Conservation (phyloP, 2,113 vertebrate species). For the Meles meles region DNA sequence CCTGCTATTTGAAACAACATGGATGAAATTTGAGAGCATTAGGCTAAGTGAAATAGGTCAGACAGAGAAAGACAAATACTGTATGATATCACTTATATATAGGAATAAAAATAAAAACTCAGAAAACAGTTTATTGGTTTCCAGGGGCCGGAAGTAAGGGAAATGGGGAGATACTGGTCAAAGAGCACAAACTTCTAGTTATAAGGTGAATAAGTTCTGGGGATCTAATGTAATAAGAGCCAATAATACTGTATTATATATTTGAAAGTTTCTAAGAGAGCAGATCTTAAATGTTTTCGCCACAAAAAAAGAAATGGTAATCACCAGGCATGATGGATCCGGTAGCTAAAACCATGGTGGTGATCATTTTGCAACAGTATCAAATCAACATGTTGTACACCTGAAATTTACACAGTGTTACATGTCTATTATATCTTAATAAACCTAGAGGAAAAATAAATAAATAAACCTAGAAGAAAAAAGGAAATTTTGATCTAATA, state of each 20-base stretch:
- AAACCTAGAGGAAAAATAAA: not conserved
- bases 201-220: not conserved
- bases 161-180: not conserved
- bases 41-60: not conserved
- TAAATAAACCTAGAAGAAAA: not conserved
- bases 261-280: not conserved
- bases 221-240: not conserved
- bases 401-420: not conserved
- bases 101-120: not conserved
- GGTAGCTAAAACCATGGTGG: not conserved
- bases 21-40: not conserved
- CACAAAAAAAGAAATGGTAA: not conserved
- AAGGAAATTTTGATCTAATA: not conserved
- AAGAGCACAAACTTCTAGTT: not conserved
- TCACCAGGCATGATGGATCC: not conserved
- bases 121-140: not conserved
- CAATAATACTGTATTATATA: not conserved
- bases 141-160: not conserved
- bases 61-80: not conserved
- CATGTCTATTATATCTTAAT: not conserved
- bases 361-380: not conserved
- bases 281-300: not conserved
- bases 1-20: not conserved
- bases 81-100: not conserved
- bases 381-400: not conserved